Base-by-base conservation (phyloP, 2,888 invertebrate genomes). In the Mesorhabditis belari region DNA sequence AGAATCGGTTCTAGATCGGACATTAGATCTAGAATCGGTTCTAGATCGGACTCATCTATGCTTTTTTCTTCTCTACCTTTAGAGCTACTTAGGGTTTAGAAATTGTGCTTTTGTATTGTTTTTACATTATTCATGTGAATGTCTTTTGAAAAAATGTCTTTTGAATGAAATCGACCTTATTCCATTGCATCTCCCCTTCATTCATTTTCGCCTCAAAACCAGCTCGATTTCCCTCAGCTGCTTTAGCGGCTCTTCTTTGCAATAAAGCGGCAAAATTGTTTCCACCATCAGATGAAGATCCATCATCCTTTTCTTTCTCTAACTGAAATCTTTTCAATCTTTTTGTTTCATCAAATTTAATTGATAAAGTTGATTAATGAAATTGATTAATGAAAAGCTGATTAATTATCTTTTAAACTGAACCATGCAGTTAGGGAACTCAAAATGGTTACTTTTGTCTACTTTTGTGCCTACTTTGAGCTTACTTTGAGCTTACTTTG, bases 131-230 rank as follows among this genome's bases (percentile, higher is more conserved):
- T 9, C 12, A 44, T 12, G 9, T n/a, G n/a, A 4, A 55, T 58
- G 29, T 61, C n/a, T 58, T 76, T 17, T 49, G 88, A 87, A 55
- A 89, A 88, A 66, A 44, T n/a, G n/a, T n/a, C n/a, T n/a, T n/a
- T n/a, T n/a, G n/a, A n/a, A 12, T n/a, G 19, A 17, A 51, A 23
- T 12, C 12, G 9, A 95, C 83, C 79, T 91, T 90, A 80, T 95
- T 94, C 95, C 96, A 96, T 79, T 93, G 91, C 2, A 94, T 83
- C 79, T 95, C 94, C 79, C 90, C 65, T 61, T 77, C 77, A 4
- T 65, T 66, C 51, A 69, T 67, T 44, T 70, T 73, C 54, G 70
- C 69, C 49, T 68, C 67, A 56, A 76, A 72, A 12, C 63, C 28
- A 49, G 58, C 60, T 1, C 63, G 50, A 56, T 71, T 74, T 25